These are phyloP conservation scores for Tortricodes alternella DNA, from an alignment of 2,888 invertebrate genomes.

Conservation along the genomic window DNA sequence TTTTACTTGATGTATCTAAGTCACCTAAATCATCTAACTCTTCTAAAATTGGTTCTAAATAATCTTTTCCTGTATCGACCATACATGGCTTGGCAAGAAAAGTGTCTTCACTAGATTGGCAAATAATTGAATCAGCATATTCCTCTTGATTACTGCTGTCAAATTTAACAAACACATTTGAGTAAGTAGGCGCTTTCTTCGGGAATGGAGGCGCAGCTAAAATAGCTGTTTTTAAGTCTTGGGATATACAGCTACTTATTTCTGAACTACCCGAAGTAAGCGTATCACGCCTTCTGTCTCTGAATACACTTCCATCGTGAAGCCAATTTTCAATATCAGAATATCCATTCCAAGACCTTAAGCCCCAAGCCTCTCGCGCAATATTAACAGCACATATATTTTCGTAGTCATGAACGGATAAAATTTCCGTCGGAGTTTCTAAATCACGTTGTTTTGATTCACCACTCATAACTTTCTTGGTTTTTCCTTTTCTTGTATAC, in stretches of 20 bases:
- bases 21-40: constrained; percentile 82
- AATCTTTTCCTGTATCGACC: constrained; percentile 76
- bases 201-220: constrained; percentile 72
- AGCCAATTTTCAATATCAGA: constrained; percentile 85
- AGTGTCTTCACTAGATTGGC: constrained; percentile 72
- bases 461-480: constrained; percentile 57
- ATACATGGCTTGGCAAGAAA: constrained; percentile 82
- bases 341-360: constrained; percentile 85
- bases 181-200: constrained; percentile 71
- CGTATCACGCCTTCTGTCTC: constrained; percentile 82
- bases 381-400: constrained; percentile 86
- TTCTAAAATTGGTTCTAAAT: constrained; percentile 81
- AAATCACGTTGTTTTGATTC: constrained; percentile 73
- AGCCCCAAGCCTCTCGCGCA: constrained; percentile 85
- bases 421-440: constrained; percentile 81
- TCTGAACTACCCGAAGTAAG: constrained; percentile 83
- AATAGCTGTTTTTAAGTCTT: constrained; percentile 72
- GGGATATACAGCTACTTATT: constrained; percentile 75
- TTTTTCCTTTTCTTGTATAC: constrained; percentile 76
- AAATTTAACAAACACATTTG: constrained; percentile 74
- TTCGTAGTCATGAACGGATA: constrained; percentile 86
- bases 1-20: constrained; percentile 63
- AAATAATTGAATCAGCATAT: constrained; percentile 79
- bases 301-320: constrained; percentile 84
- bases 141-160: constrained; percentile 73